Percentiles rank a stretch among this genome's conserved stretches.
Conservation (phyloP, 1,140 invertebrate species). For the Drosophila kikkawai region DNA sequence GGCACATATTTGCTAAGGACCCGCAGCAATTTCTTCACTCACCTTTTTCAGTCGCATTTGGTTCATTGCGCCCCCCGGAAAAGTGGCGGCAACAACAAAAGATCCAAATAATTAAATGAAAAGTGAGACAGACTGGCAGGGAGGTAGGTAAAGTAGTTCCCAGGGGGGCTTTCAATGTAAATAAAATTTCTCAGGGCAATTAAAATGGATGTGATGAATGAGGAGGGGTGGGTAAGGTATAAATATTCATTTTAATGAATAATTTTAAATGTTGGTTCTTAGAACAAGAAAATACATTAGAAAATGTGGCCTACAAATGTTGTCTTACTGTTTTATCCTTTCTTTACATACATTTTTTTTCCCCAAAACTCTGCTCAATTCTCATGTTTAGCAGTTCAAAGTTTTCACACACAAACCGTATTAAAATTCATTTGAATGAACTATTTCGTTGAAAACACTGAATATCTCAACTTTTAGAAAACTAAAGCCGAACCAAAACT, state of each 20-base stretch:
- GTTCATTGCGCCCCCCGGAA: constrained; percentile 36
- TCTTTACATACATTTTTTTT: too few species aligned
- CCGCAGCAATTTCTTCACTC: constrained; percentile 61
- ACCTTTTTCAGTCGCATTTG: constrained; percentile 49
- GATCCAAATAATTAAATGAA: constrained; percentile 69
- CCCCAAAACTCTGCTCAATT: not conserved
- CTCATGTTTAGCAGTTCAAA: not conserved
- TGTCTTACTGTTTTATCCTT: not conserved
- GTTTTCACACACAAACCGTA: not conserved
- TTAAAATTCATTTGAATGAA: constrained; percentile 17
- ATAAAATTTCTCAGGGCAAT: constrained; percentile 49
- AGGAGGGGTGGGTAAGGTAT: constrained; percentile 3
- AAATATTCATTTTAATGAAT: constrained; percentile 38
- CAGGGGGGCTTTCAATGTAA: constrained; percentile 19
- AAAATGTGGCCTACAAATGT: not conserved
- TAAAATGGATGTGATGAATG: constrained; percentile 55
- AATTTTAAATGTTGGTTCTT: constrained; percentile 10
- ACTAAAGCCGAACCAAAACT: constrained; percentile 17
- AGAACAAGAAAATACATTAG: not conserved
- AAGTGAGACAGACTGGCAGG: constrained; percentile 18
- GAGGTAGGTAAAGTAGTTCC: constrained; percentile 2
- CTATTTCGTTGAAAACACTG: constrained; percentile 5
- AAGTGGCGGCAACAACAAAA: constrained; percentile 50
- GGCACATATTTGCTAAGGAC: constrained; percentile 50
- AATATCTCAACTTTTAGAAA: constrained; percentile 16